These are phyloP conservation scores for Agrotis exclamationis DNA, from an alignment of 2,888 invertebrate species.

Conservation along the genomic window DNA sequence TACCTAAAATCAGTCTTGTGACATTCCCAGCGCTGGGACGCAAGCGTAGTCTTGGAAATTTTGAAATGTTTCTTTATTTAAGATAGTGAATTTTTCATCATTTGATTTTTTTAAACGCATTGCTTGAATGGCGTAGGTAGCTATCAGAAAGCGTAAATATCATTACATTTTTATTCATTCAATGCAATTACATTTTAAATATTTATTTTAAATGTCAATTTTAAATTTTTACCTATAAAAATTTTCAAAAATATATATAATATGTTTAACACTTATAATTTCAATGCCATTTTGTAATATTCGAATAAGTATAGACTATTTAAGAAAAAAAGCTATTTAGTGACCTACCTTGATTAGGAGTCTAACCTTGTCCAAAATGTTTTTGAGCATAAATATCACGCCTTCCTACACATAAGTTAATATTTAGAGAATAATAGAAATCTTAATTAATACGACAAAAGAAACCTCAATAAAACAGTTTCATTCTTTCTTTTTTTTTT, in stretches of 20 bases:
- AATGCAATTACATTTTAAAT: constrained; percentile 8
- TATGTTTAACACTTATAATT: not conserved
- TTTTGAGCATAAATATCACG: not conserved
- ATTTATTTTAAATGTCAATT: not conserved
- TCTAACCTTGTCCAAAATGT: constrained; percentile 11
- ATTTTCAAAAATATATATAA: not conserved
- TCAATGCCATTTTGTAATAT: constrained; percentile 19
- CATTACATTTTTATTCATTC: constrained; percentile 11
- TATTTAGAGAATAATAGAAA: not conserved
- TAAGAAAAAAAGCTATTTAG: not conserved
- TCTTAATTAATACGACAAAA: not conserved
- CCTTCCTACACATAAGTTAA: not conserved
- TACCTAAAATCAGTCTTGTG: not conserved
- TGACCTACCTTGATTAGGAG: constrained; percentile 7
- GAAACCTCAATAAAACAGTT: constrained; percentile 10
- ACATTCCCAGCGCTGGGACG: not conserved
- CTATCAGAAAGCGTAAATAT: not conserved
- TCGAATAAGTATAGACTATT: not conserved
- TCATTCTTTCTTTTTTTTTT: constrained; percentile 13
- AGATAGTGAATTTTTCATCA: not conserved
- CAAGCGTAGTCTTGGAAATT: not conserved
- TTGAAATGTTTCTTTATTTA: not conserved
- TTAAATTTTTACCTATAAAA: too few species aligned
- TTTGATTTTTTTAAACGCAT: not conserved
- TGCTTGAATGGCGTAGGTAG: too few species aligned